A percentile compares a stretch with the other conserved stretches of the same genome.
Conservation (phyloP, 2,888 invertebrate species). For the Drosophila antonietae region DNA sequence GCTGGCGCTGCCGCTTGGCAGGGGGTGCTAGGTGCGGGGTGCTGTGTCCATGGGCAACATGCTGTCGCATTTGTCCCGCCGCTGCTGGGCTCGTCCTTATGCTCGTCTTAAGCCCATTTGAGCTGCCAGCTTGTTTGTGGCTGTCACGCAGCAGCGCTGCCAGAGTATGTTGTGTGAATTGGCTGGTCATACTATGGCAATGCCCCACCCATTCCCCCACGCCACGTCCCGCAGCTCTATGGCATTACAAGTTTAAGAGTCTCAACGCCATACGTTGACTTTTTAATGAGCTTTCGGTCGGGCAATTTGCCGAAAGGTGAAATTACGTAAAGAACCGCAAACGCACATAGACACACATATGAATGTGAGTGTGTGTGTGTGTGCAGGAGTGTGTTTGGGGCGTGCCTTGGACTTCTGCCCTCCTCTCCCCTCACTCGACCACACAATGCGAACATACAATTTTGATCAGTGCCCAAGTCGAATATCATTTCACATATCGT, state of each 20-base stretch:
- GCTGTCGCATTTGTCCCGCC: slow-evolving; percentile 39
- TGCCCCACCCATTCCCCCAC: slow-evolving; percentile 14
- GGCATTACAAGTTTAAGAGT: slow-evolving; percentile 68
- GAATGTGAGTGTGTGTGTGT: background rate
- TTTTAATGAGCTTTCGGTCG: slow-evolving; percentile 74
- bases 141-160: slow-evolving; percentile 51
- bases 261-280: slow-evolving; percentile 71
- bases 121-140: slow-evolving; percentile 65
- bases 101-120: slow-evolving; percentile 56
- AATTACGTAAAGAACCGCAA: slow-evolving; percentile 45
- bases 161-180: slow-evolving; percentile 52
- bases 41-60: slow-evolving; percentile 62
- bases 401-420: background rate
- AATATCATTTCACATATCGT: slow-evolving; percentile 82
- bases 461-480: slow-evolving; percentile 73
- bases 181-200: slow-evolving; percentile 48
- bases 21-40: slow-evolving; percentile 6
- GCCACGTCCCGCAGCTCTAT: slow-evolving; percentile 9
- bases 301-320: slow-evolving; percentile 75
- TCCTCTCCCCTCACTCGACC: background rate
- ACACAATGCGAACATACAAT: slow-evolving; percentile 43
- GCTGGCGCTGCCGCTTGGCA: background rate
- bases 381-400: background rate
- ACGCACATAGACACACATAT: slow-evolving; percentile 12
- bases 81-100: slow-evolving; percentile 25